phyloP scores from a whole-genome alignment of 2,113 vertebrate species.

The Siphamia tubifer region DNA sequence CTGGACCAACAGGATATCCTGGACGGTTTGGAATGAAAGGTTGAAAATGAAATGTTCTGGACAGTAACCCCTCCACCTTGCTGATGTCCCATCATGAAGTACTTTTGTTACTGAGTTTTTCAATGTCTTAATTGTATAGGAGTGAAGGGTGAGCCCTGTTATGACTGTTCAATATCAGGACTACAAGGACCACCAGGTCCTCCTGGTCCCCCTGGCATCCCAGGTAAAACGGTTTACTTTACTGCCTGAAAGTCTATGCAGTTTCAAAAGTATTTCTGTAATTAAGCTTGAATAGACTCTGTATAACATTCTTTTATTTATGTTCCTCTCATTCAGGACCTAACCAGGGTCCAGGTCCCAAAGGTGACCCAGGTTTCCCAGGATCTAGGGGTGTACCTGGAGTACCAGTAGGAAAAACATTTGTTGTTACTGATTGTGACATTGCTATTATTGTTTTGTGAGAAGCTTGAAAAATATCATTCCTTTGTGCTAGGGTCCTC shows the following conservation, averaged over 20 bases:
- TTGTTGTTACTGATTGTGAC: neutral
- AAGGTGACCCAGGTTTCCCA: conserved; percentile 59
- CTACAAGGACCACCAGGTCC: conserved; percentile 50
- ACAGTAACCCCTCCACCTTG: neutral
- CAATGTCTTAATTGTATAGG: too few species aligned
- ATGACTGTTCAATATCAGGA: conserved; percentile 40
- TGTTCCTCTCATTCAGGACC: conserved; percentile 33
- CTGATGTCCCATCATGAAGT: neutral
- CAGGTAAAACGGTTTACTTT: conserved; percentile 45
- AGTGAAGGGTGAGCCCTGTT: conserved; percentile 57
- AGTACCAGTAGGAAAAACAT: conserved; percentile 60
- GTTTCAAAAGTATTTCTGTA: neutral
- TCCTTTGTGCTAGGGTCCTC: conserved; percentile 75
- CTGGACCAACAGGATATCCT: conserved; percentile 42
- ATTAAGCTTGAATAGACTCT: neutral
- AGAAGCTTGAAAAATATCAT: neutral
- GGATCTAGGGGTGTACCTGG: conserved; percentile 77
- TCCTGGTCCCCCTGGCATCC: conserved; percentile 47
- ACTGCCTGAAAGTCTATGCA: neutral
- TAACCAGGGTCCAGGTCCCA: conserved; percentile 43
- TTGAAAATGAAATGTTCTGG: neutral
- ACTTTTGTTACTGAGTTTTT: neutral
- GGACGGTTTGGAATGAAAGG: conserved; percentile 65
- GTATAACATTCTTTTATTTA: too few species aligned
- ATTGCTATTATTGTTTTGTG: neutral